phyloP scores from a whole-genome alignment of 2,888 invertebrate species.

The Pollenia amentaria region DNA sequence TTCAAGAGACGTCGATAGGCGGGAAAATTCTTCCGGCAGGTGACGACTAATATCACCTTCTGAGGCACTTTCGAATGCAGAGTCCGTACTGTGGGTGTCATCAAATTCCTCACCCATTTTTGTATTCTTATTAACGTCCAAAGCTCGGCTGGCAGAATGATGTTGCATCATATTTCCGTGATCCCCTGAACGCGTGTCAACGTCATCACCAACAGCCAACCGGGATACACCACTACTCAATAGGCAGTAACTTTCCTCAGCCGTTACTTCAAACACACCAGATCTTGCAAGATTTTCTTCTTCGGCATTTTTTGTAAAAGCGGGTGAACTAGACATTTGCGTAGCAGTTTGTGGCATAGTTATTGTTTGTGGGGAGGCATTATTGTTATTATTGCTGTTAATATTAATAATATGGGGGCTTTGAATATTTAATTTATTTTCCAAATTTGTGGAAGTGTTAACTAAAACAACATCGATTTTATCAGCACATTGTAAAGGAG shows the following conservation, averaged over 20 bases:
- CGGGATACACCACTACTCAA: constrained; percentile 70
- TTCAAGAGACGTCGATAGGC: constrained; percentile 80
- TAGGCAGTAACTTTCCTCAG: constrained; percentile 80
- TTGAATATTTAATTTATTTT: constrained; percentile 14
- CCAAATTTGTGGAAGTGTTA: constrained; percentile 16
- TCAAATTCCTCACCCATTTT: constrained; percentile 81
- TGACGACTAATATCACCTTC: constrained; percentile 83
- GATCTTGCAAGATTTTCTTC: constrained; percentile 48
- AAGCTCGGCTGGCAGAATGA: constrained; percentile 76
- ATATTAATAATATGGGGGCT: constrained; percentile 55
- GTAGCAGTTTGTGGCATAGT: constrained; percentile 40
- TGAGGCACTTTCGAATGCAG: constrained; percentile 84
- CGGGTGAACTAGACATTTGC: constrained; percentile 46
- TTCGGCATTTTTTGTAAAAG: constrained; percentile 35
- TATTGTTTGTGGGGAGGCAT: constrained; percentile 69
- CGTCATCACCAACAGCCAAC: constrained; percentile 41
- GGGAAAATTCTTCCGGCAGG: constrained; percentile 82
- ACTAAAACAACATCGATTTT: constrained; percentile 39
- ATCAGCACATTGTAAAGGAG: constrained; percentile 26
- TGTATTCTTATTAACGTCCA: constrained; percentile 82
- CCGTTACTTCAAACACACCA: constrained; percentile 79
- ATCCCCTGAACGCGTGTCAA: constrained; percentile 42
- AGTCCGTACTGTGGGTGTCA: constrained; percentile 83
- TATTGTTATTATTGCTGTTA: constrained; percentile 72
- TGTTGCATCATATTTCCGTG: constrained; percentile 65